Evolutionary conservation across 2,797 vertebrate species (phyloP).

Genomic region (Sebastiscus albofasciatus): DNA sequence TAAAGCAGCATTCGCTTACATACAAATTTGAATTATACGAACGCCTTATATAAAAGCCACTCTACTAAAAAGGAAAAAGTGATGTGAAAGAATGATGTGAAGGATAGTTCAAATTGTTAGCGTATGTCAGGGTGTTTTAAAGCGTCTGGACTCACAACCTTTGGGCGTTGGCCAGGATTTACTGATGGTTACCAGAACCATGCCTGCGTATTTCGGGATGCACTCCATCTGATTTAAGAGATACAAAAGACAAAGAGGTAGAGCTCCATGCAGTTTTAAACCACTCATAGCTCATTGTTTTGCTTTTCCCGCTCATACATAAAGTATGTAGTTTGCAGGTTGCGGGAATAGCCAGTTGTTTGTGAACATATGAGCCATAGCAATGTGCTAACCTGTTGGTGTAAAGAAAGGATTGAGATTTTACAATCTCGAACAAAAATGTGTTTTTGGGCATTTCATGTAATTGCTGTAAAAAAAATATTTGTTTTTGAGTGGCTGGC

Average conservation of each 20-base stretch:
- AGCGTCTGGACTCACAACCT: constrained; percentile 1
- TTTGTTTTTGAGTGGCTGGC: no score
- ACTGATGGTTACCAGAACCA: constrained; percentile 21
- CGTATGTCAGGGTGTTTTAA: constrained; percentile 7
- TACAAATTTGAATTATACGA: not conserved
- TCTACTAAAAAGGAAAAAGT: constrained; percentile 9
- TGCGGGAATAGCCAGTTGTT: not conserved
- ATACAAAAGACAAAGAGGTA: constrained; percentile 1
- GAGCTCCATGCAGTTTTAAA: not conserved
- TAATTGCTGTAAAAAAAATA: no score
- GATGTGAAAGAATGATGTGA: constrained; percentile 11
- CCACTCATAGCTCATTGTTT: not conserved
- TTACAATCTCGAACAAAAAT: no score
- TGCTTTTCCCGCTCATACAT: not conserved
- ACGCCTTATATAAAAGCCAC: not conserved
- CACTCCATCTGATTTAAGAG: not conserved
- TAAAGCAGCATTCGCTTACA: not conserved
- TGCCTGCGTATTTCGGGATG: not conserved
- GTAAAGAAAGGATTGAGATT: not conserved
- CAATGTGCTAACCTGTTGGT: not conserved
- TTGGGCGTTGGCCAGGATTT: constrained; percentile 21
- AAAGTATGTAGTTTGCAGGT: no score
- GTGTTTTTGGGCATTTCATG: no score
- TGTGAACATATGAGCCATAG: not conserved
- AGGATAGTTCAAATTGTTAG: not conserved